Base-by-base conservation (phyloP, 2,113 vertebrate species). In the Motacilla tschutschensis region DNA sequence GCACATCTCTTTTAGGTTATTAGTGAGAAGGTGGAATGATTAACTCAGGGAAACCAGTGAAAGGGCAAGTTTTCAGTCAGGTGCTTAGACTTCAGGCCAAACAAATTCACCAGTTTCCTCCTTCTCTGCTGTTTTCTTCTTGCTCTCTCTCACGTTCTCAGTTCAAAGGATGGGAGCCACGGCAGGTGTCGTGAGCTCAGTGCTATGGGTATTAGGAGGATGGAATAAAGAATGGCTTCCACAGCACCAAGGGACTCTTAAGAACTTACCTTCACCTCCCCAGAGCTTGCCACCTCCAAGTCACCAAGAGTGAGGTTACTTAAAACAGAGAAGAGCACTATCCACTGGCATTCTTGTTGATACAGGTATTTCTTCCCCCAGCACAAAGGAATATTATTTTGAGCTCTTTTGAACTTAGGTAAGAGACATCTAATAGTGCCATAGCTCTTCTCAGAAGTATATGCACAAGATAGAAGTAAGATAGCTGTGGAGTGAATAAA, bases 151-250 rank as follows among this genome's bases (percentile, higher is more conserved):
- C 67, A 19, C 15, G 10, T 17, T 76, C 59, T 66, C 71, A 47
- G 26, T 22, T 82, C 38, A 76, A 72, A 82, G 41, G 24, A 58
- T 10, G 12, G 6, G 28, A 28, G 21, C 12, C 33, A 43, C 36
- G 40, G 31, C 53, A 66, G 29, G 21, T 40, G 7, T 2, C 60
- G 12, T 21, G 59, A 84, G 31, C 51, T 72, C 66, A 50, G n/a
- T 19, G 48, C 58, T 54, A 31, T 0, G 0, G 25, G 6, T 48
- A 36, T 0, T 0, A 18, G 40, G 25, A 90, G 29, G 24, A 46
- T 33, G 26, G 29, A 83, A 40, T 19, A 46, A 74, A 5, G 21
- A 66, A 63, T 4, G 17, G 29, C 33, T 85, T 79, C 50, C 17
- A 40, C 67, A 57, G 51, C 28, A 73, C 7, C 5, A 17, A 41